Evolutionary conservation across 2,113 vertebrate genomes (phyloP).

Genomic region (Eurystomus gularis): DNA sequence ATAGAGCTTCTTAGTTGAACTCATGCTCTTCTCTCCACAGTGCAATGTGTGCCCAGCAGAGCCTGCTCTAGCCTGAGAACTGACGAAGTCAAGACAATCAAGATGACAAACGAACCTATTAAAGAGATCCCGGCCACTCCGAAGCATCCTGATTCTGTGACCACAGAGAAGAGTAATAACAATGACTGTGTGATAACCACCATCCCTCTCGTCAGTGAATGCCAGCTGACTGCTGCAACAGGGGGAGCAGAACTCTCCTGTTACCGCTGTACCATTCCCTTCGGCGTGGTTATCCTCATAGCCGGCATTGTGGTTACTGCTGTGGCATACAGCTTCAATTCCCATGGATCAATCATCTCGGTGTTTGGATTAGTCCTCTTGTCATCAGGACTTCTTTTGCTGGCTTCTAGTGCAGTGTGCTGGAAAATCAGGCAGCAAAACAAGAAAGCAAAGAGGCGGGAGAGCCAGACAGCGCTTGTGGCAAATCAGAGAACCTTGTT

Average conservation of each 20-base stretch:
- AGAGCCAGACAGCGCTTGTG: constrained; percentile 91
- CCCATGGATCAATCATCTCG: constrained; percentile 95
- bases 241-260: constrained; percentile 92
- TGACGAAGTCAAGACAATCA: not conserved
- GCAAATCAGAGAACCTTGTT: constrained; percentile 85
- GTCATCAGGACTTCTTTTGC: constrained; percentile 82
- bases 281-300: constrained; percentile 94
- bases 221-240: constrained; percentile 89
- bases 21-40: constrained; percentile 48
- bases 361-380: constrained; percentile 89
- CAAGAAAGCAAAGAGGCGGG: constrained; percentile 89
- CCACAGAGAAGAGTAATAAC: constrained; percentile 73
- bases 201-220: constrained; percentile 86
- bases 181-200: constrained; percentile 72
- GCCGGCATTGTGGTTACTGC: constrained; percentile 88
- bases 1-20: not conserved
- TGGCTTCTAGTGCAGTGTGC: constrained; percentile 86
- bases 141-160: constrained; percentile 68
- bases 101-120: constrained; percentile 84
- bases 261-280: constrained; percentile 93
- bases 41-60: not conserved
- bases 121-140: constrained; percentile 82
- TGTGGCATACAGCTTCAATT: constrained; percentile 96
- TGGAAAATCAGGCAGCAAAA: constrained; percentile 86
- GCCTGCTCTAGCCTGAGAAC: constrained; percentile 29